Evolutionary conservation across 1,140 invertebrate species (phyloP).

Genomic region (Nylanderia fulva): DNA sequence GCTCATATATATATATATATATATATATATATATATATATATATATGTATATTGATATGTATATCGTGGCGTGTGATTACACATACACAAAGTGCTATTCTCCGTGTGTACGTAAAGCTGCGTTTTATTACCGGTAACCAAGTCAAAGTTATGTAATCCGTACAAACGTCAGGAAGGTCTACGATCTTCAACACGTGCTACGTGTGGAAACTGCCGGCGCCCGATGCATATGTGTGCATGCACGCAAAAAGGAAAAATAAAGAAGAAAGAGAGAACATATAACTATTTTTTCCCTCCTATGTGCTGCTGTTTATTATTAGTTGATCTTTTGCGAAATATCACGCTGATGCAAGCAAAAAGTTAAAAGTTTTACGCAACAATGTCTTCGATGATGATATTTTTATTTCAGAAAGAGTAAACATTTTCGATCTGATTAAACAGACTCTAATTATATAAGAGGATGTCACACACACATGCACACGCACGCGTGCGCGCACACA

Average conservation of each 20-base stretch:
- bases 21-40: too few species aligned
- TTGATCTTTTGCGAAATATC: not conserved
- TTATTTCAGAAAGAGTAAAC: not conserved
- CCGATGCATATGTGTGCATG: not conserved
- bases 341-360: not conserved
- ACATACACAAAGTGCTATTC: not conserved
- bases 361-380: not conserved
- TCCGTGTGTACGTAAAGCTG: constrained; percentile 30
- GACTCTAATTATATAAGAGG: constrained; percentile 1
- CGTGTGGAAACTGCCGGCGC: constrained; percentile 8
- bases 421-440: not conserved
- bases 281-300: not conserved
- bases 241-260: not conserved
- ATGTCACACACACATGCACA: not conserved
- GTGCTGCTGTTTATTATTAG: constrained; percentile 12
- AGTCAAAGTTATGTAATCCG: constrained; percentile 62
- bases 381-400: not conserved
- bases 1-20: too few species aligned
- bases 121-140: constrained; percentile 63
- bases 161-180: constrained; percentile 66
- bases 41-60: too few species aligned
- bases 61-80: too few species aligned
- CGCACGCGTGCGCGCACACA: too few species aligned
- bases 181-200: constrained; percentile 72
- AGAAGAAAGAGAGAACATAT: not conserved